phyloP scores from a whole-genome alignment of 1,140 invertebrate species.

The Anadara kagoshimensis region DNA sequence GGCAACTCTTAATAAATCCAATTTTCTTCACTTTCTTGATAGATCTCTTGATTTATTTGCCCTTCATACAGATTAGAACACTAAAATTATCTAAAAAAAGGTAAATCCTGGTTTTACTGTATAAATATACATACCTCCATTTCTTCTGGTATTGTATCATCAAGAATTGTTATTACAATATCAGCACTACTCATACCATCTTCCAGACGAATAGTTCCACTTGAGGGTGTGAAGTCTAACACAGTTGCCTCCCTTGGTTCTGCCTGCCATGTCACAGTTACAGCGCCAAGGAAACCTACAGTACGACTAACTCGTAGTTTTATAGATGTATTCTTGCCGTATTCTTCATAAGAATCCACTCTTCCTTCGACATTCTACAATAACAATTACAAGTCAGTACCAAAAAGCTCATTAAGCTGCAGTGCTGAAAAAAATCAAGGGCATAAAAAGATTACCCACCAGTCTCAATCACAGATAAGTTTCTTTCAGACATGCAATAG shows the following conservation, averaged over 20 bases:
- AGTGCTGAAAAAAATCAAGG: too few relatives aligned
- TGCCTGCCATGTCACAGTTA: conserved; percentile 66
- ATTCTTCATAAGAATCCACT: conserved; percentile 67
- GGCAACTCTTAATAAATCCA: too few relatives aligned
- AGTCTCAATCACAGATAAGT: too few relatives aligned
- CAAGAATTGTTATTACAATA: conserved; percentile 64
- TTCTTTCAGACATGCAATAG: too few relatives aligned
- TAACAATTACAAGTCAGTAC: neutral
- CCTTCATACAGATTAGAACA: too few relatives aligned
- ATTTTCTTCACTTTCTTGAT: too few relatives aligned
- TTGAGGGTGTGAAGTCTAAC: conserved; percentile 59
- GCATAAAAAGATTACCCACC: too few relatives aligned
- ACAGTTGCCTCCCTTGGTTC: conserved; percentile 56
- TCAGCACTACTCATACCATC: conserved; percentile 54
- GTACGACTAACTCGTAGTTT: conserved; percentile 52
- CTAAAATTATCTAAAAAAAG: too few relatives aligned
- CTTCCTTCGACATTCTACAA: conserved; percentile 68
- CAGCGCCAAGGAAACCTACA: conserved; percentile 60
- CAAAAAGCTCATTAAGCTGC: too few relatives aligned
- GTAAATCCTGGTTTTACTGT: neutral
- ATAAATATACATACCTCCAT: conserved; percentile 58
- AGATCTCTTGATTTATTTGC: too few relatives aligned
- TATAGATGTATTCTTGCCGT: conserved; percentile 56
- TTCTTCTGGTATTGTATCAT: conserved; percentile 62
- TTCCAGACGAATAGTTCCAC: conserved; percentile 60